Evolutionary conservation across 2,797 vertebrate species (phyloP), one percentile per base, ranked within the genome.

Genomic region (Typhlichthys subterraneus): DNA sequence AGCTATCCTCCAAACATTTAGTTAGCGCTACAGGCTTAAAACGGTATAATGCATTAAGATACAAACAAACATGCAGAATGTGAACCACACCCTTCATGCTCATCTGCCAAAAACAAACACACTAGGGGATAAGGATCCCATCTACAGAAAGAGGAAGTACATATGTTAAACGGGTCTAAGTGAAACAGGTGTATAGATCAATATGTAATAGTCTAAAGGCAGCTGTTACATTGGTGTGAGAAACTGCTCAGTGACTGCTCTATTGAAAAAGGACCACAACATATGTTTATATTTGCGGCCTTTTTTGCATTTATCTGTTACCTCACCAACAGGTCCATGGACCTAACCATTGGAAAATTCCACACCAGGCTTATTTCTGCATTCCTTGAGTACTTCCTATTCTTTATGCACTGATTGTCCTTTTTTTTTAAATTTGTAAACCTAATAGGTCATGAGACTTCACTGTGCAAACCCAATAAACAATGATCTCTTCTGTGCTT

Each of bases 381-480:
- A 74, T 82, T 69, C 73, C 60, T 72, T 76, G 31, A 17, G 66
- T 75, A 55, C 69, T 64, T 71, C 47, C 49, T 71, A 61, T 73
- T 72, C 54, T 65, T 76, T 76, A 75, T 82, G 79, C 86, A 83
- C 80, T 87, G 76, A 85, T 64, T 57, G 71, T 65, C 53, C 53
- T 63, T 57, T 52, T 57, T 52, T 49, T 19, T 61, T 46, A 63
- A 62, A 60, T 69, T 67, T 63, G 85, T 82, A 65, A 75, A 73
- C 14, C 58, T 75, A 73, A 73, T 85, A 78, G 77, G 72, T 56
- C 71, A 78, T 75, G 71, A 80, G 58, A 81, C 70, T 50, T 61
- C 80, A 79, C 80, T 78, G 78, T 85, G 74, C 67, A 75, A 80
- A 63, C 33, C 54, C 58, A 91, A 85, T 87, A 89, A 89, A 89